Evolutionary conservation across 2,113 vertebrate species (phyloP).

Genomic region (Lophotis ruficrista): DNA sequence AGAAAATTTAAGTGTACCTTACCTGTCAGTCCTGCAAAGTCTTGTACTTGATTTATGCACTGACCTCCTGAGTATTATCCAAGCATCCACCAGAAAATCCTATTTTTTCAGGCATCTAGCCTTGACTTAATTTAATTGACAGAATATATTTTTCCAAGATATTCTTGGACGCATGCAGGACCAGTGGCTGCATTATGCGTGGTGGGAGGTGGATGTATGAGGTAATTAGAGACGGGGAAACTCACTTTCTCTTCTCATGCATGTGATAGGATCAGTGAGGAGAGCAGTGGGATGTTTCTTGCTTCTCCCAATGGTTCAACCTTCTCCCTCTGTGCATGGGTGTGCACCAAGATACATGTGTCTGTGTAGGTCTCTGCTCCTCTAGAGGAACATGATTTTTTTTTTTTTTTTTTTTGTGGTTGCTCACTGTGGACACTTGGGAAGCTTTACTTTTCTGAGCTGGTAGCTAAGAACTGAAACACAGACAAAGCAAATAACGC

Average conservation of each 20-base stretch:
- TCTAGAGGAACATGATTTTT: not conserved
- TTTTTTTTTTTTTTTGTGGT: not conserved
- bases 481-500: not conserved
- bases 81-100: conserved; percentile 7
- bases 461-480: not conserved
- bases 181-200: not conserved
- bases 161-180: not conserved
- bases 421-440: not conserved
- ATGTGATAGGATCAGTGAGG: not conserved
- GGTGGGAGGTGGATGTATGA: not conserved
- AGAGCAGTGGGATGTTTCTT: not conserved
- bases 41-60: not conserved
- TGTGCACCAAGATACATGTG: not conserved
- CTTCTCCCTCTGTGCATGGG: not conserved
- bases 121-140: not conserved
- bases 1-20: not conserved
- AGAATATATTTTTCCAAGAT: not conserved
- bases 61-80: not conserved
- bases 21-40: not conserved
- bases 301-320: not conserved
- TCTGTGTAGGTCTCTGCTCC: not conserved
- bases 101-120: not conserved
- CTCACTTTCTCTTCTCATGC: not conserved
- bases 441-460: not conserved
- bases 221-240: not conserved